phyloP scores from a whole-genome alignment of 2,113 vertebrate genomes.

The Chunga burmeisteri region DNA sequence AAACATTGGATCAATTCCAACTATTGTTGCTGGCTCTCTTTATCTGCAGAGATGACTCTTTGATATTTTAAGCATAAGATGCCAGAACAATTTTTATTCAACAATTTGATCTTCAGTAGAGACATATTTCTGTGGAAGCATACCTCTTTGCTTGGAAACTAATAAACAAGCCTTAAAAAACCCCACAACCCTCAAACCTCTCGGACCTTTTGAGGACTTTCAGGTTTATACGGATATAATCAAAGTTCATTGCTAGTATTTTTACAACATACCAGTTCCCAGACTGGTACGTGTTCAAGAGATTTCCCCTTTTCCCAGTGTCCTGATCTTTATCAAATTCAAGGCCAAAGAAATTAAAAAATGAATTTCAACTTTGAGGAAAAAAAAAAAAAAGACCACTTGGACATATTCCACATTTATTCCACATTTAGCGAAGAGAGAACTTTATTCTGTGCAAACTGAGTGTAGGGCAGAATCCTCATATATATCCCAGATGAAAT shows the following conservation, averaged over 20 bases:
- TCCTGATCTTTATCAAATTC: background rate
- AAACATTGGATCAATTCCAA: background rate
- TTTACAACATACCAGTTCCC: background rate
- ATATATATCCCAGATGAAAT: background rate
- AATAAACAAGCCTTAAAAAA: background rate
- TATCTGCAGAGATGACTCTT: background rate
- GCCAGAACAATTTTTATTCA: background rate
- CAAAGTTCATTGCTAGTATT: background rate
- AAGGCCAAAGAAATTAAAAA: background rate
- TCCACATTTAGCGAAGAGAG: background rate
- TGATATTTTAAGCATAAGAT: background rate
- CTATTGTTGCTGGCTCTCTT: background rate
- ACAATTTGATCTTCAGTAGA: background rate
- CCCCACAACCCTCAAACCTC: background rate
- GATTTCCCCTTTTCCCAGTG: background rate
- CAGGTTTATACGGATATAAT: background rate
- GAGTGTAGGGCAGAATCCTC: background rate
- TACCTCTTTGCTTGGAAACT: background rate
- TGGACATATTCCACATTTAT: background rate
- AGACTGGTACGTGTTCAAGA: background rate
- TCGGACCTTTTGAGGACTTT: background rate
- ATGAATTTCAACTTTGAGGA: background rate
- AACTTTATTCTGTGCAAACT: background rate
- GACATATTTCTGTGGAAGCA: background rate
- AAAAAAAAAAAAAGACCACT: background rate